Evolutionary conservation across 2,797 vertebrate genomes (phyloP).

Genomic region (Hipposideros larvatus): DNA sequence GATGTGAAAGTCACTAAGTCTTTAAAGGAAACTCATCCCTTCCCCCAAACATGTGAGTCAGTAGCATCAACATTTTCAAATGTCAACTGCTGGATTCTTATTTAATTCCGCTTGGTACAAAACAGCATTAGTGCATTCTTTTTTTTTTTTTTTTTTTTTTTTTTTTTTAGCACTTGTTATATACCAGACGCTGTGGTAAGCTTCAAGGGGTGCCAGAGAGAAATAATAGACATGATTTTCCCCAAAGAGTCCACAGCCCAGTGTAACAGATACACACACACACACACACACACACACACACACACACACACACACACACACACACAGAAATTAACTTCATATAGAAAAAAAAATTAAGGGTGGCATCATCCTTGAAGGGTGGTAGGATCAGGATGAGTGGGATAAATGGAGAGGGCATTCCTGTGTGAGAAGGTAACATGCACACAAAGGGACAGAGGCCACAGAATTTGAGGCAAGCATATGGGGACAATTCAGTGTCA

Average conservation of each 20-base stretch:
- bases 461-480: background rate
- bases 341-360: background rate
- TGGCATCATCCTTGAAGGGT: background rate
- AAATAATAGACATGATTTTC: background rate
- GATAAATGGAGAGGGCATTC: background rate
- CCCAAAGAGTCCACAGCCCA: background rate
- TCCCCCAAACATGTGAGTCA: conserved; percentile 60
- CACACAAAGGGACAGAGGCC: background rate
- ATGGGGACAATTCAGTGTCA: background rate
- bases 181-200: background rate
- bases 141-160: too few relatives aligned
- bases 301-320: background rate
- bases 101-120: conserved; percentile 41
- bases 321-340: background rate
- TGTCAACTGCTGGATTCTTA: conserved; percentile 28
- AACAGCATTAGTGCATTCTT: background rate
- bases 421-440: background rate
- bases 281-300: background rate
- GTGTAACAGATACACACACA: background rate
- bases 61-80: conserved; percentile 58
- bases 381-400: background rate
- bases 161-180: background rate
- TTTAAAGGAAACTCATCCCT: background rate
- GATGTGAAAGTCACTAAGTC: conserved; percentile 38
- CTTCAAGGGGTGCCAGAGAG: background rate